phyloP scores from a whole-genome alignment of 1,140 invertebrate species.

The Dryas iulia region DNA sequence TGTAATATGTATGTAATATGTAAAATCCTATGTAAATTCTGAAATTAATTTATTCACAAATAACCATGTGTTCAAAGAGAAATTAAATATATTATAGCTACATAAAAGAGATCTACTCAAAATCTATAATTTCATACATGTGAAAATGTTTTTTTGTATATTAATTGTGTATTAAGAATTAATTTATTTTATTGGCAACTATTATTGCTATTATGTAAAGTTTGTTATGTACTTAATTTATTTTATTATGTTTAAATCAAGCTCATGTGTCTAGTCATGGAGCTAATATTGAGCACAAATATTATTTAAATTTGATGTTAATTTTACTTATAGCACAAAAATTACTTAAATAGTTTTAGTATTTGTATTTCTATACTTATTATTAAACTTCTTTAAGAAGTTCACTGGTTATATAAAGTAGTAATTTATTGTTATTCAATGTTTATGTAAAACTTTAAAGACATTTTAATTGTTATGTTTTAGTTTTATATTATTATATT shows the following conservation, averaged over 20 bases:
- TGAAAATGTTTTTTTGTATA: neutral
- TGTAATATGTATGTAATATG: too few species aligned
- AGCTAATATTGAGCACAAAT: slow-evolving; percentile 34
- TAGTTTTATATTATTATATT: slow-evolving; percentile 4
- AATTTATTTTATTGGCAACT: neutral
- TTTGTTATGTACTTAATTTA: neutral
- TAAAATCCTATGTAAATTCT: neutral
- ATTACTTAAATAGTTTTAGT: slow-evolving; percentile 9
- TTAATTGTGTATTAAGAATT: neutral
- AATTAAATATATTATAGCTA: neutral
- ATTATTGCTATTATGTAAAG: neutral
- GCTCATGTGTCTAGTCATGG: slow-evolving; percentile 43
- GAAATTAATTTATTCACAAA: neutral
- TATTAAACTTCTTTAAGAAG: slow-evolving; percentile 28
- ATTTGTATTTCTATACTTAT: neutral
- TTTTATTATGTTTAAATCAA: slow-evolving; percentile 5
- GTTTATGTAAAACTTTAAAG: neutral
- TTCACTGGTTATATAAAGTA: slow-evolving; percentile 1
- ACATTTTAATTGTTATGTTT: slow-evolving; percentile 1
- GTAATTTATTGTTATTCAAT: slow-evolving; percentile 6
- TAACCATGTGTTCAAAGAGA: neutral
- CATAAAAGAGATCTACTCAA: neutral
- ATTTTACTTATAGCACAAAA: slow-evolving; percentile 27
- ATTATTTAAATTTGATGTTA: slow-evolving; percentile 17
- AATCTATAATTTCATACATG: neutral